A percentile compares a stretch with the other conserved stretches of the same genome.
These are phyloP conservation scores for Condylura cristata DNA, from an alignment of 2,113 vertebrate species.

Conservation along the genomic window DNA sequence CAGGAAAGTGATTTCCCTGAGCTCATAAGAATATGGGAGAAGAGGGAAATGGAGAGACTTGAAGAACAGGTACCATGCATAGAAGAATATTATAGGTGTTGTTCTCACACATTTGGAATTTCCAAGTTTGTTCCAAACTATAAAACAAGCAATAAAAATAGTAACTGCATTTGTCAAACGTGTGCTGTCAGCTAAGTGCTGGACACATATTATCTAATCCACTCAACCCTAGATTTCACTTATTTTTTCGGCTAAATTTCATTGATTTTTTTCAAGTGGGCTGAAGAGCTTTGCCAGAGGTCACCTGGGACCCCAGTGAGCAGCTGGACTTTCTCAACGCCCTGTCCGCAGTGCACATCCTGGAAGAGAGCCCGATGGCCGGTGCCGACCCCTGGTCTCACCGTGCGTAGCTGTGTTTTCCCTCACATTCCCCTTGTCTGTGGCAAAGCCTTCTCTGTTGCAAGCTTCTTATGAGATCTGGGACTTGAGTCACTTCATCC, in stretches of 20 bases:
- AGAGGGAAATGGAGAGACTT: not conserved
- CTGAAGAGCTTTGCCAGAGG: not conserved
- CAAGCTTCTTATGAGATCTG: slow-evolving; percentile 35
- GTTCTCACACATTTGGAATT: not conserved
- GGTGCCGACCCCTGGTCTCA: not conserved
- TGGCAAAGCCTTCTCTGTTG: not conserved
- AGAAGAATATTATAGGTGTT: not conserved
- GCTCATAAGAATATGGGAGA: not conserved
- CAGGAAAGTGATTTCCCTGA: not conserved
- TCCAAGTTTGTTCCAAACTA: not conserved
- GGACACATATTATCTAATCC: not conserved
- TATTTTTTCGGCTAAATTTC: too few species aligned
- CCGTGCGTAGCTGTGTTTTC: not conserved
- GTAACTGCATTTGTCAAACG: not conserved
- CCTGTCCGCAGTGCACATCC: not conserved
- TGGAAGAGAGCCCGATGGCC: not conserved
- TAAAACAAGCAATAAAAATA: not conserved
- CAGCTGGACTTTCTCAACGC: not conserved
- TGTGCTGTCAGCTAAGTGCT: not conserved
- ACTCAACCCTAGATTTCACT: not conserved
- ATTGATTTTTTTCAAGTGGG: not conserved
- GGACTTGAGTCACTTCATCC: not conserved
- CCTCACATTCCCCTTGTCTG: not conserved
- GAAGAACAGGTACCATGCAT: not conserved
- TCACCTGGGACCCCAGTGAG: not conserved